Evolutionary conservation across 2,888 invertebrate species (phyloP), one percentile per base, ranked within the genome.

Genomic region (Drosophila tripunctata): DNA sequence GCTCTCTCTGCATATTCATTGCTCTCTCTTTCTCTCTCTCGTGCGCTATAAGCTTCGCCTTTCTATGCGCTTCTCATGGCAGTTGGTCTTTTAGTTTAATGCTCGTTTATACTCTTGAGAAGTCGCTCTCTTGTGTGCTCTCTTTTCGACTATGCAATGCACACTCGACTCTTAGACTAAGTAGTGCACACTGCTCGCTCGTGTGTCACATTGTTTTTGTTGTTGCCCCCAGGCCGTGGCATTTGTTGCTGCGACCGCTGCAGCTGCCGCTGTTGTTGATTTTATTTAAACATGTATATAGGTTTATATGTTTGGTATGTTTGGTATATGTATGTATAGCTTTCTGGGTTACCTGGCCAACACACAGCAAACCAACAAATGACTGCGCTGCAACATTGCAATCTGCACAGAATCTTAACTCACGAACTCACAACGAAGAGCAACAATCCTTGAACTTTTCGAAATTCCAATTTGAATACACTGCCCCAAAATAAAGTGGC

Each of bases 361-460:
- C n/a, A n/a, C n/a, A n/a, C 52, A 66, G 54, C 73, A 54, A 30
- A 60, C 60, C 47, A 57, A 54, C 60, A 69, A 75, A 66, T 63
- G 60, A 55, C 61, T 67, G 67, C 61, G 41, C 33, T 45, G 70
- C 67, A 65, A 33, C 57, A 27, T 27, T 27, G 65, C 75, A 70
- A 78, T 75, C 75, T 71, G 63, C 63, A 66, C 56, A 63, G 56
- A 38, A 75, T 79, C 72, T 79, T 77, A 69, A 61, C 80, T 64
- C 77, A 75, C 78, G 75, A 69, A 58, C 55, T 40, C 52, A 21
- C 47, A 33, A 30, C 30, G 27, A 35, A 54, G 51, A 60, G 60
- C 44, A 44, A 60, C 75, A 82, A 80, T 83, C 80, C 78, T 86
- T 86, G 84, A 83, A 82, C 86, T 82, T 82, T 85, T 87, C 87